phyloP scores from a whole-genome alignment of 2,888 invertebrate genomes.

The Lepidocyrtinus sp. region DNA sequence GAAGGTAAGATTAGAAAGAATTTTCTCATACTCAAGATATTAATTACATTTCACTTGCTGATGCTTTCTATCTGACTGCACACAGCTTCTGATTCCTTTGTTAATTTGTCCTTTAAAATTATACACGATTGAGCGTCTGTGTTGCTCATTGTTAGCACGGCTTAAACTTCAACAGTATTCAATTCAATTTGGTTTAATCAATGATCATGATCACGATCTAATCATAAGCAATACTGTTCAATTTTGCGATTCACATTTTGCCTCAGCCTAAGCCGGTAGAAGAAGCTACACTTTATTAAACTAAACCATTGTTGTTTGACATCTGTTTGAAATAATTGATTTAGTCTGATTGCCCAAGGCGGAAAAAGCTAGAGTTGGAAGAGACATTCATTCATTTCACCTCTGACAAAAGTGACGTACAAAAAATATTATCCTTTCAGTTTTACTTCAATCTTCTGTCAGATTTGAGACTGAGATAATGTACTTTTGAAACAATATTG shows the following conservation, averaged over 20 bases:
- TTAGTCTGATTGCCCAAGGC: constrained; percentile 7
- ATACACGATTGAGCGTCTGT: no score
- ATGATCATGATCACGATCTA: constrained; percentile 12
- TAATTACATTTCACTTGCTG: not conserved
- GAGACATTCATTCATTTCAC: constrained; percentile 4
- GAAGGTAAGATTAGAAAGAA: not conserved
- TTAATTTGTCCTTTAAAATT: no score
- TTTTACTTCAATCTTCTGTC: constrained; percentile 9
- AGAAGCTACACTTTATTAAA: not conserved
- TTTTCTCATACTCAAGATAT: not conserved
- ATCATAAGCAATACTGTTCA: not conserved
- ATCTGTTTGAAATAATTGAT: constrained; percentile 47
- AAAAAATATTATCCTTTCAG: constrained; percentile 1
- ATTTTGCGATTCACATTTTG: not conserved
- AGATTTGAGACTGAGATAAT: not conserved
- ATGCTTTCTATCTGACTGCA: not conserved
- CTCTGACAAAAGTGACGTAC: constrained; percentile 5
- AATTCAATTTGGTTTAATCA: no score
- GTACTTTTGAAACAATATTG: constrained; percentile 22
- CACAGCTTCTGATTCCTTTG: not conserved
- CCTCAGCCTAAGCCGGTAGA: not conserved
- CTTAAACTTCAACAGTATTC: no score
- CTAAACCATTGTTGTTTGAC: constrained; percentile 33
- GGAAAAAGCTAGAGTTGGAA: not conserved
- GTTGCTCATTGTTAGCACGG: no score